Evolutionary conservation across 2,888 invertebrate species (phyloP), one percentile per base, ranked within the genome.

Genomic region (Actias luna): DNA sequence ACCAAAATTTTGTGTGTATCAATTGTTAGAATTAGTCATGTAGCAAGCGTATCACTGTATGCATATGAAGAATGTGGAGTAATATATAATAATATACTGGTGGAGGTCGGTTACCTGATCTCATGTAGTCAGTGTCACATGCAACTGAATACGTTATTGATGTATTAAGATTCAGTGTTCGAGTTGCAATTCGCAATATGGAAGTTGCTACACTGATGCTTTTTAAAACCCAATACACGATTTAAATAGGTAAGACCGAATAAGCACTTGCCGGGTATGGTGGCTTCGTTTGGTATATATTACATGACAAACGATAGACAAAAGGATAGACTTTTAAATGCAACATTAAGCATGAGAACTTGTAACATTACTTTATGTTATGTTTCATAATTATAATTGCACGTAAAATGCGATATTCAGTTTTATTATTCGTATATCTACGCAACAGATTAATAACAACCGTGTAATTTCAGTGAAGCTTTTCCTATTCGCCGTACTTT

Each of bases 401-500:
- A 16, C 29, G 29, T 55, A 55, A 29, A 55, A n/a, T 55, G 8
- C 25, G 42, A 10, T 59, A 59, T 25, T 50, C 46, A 50, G 25
- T 25, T 12, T 50, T 50, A 50, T 29, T 59, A 42, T 59, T 55
- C 29, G 16, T 55, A 29, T 55, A 55, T 55, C 27, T 55, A 55
- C 55, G 55, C 55, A 55, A 55, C 29, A 55, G 55, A 55, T 50
- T 50, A 50, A 42, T 59, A 59, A 59, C 22, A 39, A 46, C 29
- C 42, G 39, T 59, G 59, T 42, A 59, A 59, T 59, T 59, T 59
- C 36, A 42, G 59, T 59, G 16, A 42, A 46, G 59, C 29, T 42
- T 42, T 59, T 59, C 29, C 36, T 42, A 42, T 59, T 55, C 29
- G 55, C 55, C 25, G 59, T 58, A 33, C 29, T 63, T 65, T 66